Evolutionary conservation across 2,888 invertebrate species (phyloP), one percentile per base, ranked within the genome.

Genomic region (Cephonodes hylas): DNA sequence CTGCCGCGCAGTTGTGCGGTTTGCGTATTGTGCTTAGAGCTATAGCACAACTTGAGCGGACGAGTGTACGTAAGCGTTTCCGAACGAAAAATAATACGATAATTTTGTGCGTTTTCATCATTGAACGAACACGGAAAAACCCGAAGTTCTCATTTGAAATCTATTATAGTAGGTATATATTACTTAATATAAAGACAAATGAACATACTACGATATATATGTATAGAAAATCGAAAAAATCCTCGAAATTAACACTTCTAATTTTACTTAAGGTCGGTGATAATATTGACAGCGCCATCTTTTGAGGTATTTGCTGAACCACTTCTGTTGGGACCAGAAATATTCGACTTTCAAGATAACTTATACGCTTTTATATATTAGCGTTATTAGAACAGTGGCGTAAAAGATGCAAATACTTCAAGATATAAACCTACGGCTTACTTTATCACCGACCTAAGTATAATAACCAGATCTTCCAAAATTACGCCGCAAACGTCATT

Each of bases 171-270:
- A 59, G 44, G 44, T 59, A 53, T 31, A 48, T 46, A 46, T 46
- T 53, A 27, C 27, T 27, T 53, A 53, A 53, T 31, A 31, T 42
- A 53, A 62, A 60, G 45, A 10, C 48, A 64, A 53, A 15, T 8
- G 31, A 53, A 53, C 27, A 27, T n/a, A 38, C 38, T 38, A 31
- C 53, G 7, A 53, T 15, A 53, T 46, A 46, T 53, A 53, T 31
- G 31, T 53, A 31, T 53, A 53, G 53, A 53, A 53, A 27, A 31
- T 53, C 18, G 53, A 53, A 53, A 53, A 53, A 53, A 53, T 25
- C 23, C n/a, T 25, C 48, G 4, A 48, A 48, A 48, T 48, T 8
- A 48, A 48, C 7, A 15, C 10, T 20, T 15, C 3, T 53, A 53
- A 27, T 31, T 27, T 15, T 18, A 18, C 45, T 8, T 38, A 18